phyloP scores from a whole-genome alignment of 2,113 vertebrate genomes.

The Aegypius monachus region DNA sequence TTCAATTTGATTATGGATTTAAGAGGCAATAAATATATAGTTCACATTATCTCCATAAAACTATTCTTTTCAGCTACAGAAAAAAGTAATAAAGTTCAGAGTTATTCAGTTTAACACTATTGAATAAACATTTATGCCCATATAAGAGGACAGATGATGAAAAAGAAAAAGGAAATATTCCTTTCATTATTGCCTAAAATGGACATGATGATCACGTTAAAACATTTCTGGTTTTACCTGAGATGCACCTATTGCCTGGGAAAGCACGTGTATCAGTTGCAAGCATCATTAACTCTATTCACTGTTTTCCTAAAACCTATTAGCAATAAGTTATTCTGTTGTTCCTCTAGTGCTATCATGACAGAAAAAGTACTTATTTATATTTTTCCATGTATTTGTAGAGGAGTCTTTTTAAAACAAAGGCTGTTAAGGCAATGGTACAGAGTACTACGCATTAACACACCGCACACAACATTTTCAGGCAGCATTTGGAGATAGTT shows the following conservation, averaged over 20 bases:
- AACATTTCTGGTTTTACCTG: background rate
- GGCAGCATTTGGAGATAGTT: background rate
- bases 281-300: background rate
- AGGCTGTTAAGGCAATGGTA: background rate
- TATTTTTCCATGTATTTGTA: background rate
- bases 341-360: background rate
- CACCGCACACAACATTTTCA: background rate
- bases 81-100: background rate
- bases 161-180: background rate
- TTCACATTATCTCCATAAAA: background rate
- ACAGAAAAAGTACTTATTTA: background rate
- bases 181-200: background rate
- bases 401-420: background rate
- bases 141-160: background rate
- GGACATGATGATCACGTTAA: background rate
- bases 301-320: background rate
- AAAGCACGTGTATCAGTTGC: background rate
- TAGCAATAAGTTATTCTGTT: background rate
- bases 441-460: background rate
- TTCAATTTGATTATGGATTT: background rate
- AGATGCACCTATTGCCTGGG: background rate
- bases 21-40: background rate
- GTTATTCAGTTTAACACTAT: background rate
- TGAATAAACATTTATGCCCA: background rate
- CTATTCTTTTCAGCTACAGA: background rate